phyloP scores from a whole-genome alignment of 2,888 invertebrate species.

The Cryptus armator region DNA sequence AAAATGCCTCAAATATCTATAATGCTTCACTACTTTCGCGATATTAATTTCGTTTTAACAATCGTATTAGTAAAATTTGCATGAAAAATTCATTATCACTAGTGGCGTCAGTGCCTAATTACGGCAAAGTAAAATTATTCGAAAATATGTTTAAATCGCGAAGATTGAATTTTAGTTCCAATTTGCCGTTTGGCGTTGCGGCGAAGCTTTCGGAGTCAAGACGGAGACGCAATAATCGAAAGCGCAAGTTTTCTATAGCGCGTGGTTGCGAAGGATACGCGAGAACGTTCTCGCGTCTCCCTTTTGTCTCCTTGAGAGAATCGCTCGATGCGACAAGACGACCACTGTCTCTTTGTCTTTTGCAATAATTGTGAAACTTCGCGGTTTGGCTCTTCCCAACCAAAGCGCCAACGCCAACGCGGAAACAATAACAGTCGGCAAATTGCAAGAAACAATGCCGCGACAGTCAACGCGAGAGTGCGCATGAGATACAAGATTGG shows the following conservation, averaged over 20 bases:
- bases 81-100: too few relatives aligned
- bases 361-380: constrained; percentile 74
- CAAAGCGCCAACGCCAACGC: not conserved
- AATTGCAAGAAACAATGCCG: constrained; percentile 74
- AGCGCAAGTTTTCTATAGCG: constrained; percentile 19
- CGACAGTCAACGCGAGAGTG: constrained; percentile 40
- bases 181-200: not conserved
- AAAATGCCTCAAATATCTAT: too few relatives aligned
- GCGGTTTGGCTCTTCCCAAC: constrained; percentile 38
- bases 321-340: constrained; percentile 37
- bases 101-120: too few relatives aligned
- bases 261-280: not conserved
- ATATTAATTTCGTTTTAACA: too few relatives aligned
- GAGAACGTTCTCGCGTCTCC: not conserved
- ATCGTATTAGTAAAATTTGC: too few relatives aligned
- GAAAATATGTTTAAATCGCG: too few relatives aligned
- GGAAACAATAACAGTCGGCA: constrained; percentile 74
- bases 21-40: too few relatives aligned
- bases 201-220: not conserved
- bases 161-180: not conserved
- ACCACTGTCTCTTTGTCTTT: constrained; percentile 34
- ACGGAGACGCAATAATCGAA: constrained; percentile 40
- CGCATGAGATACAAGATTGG: constrained; percentile 48
- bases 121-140: too few relatives aligned
- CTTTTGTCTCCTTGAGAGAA: constrained; percentile 66